Evolutionary conservation across 2,797 vertebrate species (phyloP).

Genomic region (Phalanger gymnotis): DNA sequence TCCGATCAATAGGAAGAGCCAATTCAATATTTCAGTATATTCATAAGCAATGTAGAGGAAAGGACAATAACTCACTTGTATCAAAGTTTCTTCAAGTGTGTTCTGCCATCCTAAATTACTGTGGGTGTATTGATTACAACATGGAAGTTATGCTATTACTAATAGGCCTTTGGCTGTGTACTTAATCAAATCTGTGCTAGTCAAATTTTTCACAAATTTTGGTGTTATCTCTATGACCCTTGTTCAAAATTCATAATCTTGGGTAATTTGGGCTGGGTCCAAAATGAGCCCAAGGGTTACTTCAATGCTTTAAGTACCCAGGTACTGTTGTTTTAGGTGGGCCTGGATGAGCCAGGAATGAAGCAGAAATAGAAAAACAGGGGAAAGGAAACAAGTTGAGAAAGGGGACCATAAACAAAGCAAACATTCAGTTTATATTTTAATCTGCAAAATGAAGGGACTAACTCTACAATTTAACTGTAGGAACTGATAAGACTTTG

Average conservation of each 20-base stretch:
- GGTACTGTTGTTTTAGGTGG: neutral
- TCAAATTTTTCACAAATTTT: constrained; percentile 1
- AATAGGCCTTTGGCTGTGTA: neutral
- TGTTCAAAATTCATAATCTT: constrained; percentile 46
- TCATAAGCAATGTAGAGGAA: neutral
- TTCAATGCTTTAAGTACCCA: neutral
- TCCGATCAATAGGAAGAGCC: neutral
- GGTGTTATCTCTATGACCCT: constrained; percentile 31
- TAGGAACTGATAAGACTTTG: constrained; percentile 11
- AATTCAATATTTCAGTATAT: neutral
- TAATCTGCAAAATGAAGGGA: neutral
- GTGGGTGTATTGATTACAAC: too few relatives aligned
- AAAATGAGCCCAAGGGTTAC: neutral
- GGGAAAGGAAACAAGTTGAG: neutral
- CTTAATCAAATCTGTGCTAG: neutral
- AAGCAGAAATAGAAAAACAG: neutral
- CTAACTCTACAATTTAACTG: neutral
- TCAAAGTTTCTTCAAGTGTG: neutral
- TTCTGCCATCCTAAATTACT: neutral
- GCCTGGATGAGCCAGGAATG: neutral
- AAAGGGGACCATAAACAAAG: neutral
- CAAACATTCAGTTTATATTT: neutral
- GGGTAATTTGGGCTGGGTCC: constrained; percentile 12
- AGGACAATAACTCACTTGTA: neutral
- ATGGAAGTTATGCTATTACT: neutral